phyloP scores from a whole-genome alignment of 2,113 vertebrate species.

The Sceloporus undulatus region DNA sequence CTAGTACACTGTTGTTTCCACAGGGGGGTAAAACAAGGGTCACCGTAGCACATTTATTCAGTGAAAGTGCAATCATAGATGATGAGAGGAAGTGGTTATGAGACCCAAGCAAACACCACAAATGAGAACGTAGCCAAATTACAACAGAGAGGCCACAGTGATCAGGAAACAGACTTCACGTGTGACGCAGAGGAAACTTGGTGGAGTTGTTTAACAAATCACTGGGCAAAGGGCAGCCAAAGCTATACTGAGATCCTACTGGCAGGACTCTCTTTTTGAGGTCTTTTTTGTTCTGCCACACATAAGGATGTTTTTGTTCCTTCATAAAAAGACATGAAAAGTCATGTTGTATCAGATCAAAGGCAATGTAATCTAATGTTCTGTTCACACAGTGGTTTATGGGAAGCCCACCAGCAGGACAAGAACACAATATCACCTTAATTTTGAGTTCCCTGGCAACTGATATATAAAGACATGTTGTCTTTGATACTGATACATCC shows the following conservation, averaged over 20 bases:
- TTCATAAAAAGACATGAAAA: not conserved
- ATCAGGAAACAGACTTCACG: slow-evolving; percentile 80
- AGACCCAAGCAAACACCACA: slow-evolving; percentile 61
- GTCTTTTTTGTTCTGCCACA: not conserved
- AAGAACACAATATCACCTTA: too few species aligned
- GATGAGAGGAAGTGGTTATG: slow-evolving; percentile 61
- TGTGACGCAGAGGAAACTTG: slow-evolving; percentile 81
- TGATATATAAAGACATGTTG: too few species aligned
- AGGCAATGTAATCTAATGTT: too few species aligned
- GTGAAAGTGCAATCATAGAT: slow-evolving; percentile 42
- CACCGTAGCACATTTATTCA: slow-evolving; percentile 53
- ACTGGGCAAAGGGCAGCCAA: slow-evolving; percentile 34
- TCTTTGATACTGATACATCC: too few species aligned
- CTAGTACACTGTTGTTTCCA: slow-evolving; percentile 1
- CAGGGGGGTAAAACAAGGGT: slow-evolving; percentile 58
- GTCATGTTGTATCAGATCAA: not conserved
- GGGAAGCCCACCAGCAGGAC: too few species aligned
- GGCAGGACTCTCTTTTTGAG: not conserved
- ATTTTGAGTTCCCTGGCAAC: too few species aligned
- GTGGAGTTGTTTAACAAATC: slow-evolving; percentile 59
- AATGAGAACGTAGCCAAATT: slow-evolving; percentile 69
- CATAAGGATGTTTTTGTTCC: not conserved
- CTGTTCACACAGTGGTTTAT: too few species aligned
- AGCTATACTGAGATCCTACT: slow-evolving; percentile 38
- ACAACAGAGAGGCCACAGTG: slow-evolving; percentile 78